Conservation (phyloP, 2,888 invertebrate species). For the Lasioglossum figueresi region DNA sequence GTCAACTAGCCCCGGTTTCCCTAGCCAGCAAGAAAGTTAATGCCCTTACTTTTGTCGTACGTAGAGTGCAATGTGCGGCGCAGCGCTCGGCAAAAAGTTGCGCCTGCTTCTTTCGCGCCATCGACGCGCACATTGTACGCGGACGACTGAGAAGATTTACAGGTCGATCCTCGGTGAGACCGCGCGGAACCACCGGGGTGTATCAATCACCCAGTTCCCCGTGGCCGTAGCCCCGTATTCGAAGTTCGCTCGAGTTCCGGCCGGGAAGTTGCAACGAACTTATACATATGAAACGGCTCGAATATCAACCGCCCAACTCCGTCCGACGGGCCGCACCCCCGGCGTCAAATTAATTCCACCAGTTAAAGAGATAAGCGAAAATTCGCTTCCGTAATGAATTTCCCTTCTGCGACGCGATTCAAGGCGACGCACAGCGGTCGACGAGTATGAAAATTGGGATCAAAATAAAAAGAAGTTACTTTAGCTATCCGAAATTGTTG, state of each 20-base stretch:
- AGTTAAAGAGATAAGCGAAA: conserved; percentile 38
- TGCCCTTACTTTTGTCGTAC: not conserved
- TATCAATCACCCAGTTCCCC: conserved; percentile 61
- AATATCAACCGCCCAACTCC: conserved; percentile 31
- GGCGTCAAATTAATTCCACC: conserved; percentile 46
- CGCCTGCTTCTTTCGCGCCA: conserved; percentile 9
- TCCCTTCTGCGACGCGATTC: not conserved
- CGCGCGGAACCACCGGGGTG: conserved; percentile 53
- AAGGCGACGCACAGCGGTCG: not conserved
- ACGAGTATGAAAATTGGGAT: too few species aligned
- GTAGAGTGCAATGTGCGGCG: not conserved
- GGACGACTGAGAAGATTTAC: conserved; percentile 45
- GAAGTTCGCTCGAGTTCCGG: conserved; percentile 47
- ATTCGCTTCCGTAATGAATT: conserved; percentile 37
- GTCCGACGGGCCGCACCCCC: not conserved
- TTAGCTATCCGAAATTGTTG: too few species aligned
- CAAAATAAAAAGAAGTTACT: too few species aligned
- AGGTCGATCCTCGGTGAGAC: conserved; percentile 32
- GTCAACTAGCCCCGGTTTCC: not conserved
- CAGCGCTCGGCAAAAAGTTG: not conserved
- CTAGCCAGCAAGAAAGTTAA: not conserved
- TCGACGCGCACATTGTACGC: conserved; percentile 26
- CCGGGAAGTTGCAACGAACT: conserved; percentile 47
- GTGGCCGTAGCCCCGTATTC: conserved; percentile 18
- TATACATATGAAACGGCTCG: conserved; percentile 60